Evolutionary conservation across 2,888 invertebrate genomes (phyloP).

Genomic region (Drepanosiphum platanoidis): DNA sequence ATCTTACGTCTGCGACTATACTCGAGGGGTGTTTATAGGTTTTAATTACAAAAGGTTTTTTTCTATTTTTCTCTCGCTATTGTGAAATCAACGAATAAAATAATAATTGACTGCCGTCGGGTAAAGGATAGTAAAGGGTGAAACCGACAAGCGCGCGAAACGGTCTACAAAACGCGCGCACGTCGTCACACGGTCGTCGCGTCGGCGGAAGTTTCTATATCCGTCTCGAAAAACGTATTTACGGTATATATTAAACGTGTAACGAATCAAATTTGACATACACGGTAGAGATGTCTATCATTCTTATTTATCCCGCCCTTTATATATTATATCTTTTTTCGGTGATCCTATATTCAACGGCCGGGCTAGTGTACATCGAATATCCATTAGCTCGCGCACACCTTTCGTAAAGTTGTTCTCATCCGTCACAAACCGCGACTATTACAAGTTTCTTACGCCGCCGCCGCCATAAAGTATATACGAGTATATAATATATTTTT

Average conservation of each 20-base stretch:
- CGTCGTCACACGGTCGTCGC: not conserved
- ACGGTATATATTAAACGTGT: not conserved
- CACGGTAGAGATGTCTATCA: conserved; percentile 12
- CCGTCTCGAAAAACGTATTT: not conserved
- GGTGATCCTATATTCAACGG: not conserved
- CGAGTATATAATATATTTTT: not conserved
- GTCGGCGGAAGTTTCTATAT: not conserved
- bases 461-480: too few species aligned
- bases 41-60: too few species aligned
- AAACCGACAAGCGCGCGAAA: too few species aligned
- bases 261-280: conserved; percentile 36
- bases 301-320: not conserved
- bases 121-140: too few species aligned
- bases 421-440: conserved; percentile 55
- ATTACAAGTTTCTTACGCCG: conserved; percentile 46
- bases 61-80: too few species aligned
- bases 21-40: too few species aligned
- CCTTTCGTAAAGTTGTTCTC: conserved; percentile 46
- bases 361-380: conserved; percentile 46
- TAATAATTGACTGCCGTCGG: too few species aligned
- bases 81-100: too few species aligned
- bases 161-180: not conserved
- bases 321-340: conserved; percentile 25
- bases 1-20: too few species aligned
- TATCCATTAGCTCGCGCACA: conserved; percentile 54